phyloP scores from a whole-genome alignment of 2,888 invertebrate species.

The Hypomecis punctinalis region DNA sequence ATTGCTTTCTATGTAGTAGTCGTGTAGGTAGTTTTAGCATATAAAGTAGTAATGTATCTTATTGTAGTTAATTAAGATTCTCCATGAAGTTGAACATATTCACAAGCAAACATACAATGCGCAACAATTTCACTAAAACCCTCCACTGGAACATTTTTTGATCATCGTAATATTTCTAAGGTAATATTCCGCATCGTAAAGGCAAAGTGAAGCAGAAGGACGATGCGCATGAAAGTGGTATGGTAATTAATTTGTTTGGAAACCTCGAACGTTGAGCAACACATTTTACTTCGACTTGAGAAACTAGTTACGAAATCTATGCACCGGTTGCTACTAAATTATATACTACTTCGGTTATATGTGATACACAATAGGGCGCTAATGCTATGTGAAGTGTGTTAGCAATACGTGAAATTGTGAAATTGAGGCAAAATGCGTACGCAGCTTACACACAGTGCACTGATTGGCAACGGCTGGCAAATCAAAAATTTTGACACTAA shows the following conservation, averaged over 20 bases:
- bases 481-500: conserved; percentile 8
- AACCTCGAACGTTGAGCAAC: conserved; percentile 43
- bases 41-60: no score
- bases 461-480: conserved; percentile 4
- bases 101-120: background rate
- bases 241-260: conserved; percentile 31
- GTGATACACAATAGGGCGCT: conserved; percentile 48
- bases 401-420: conserved; percentile 42
- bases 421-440: conserved; percentile 36
- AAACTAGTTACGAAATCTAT: conserved; percentile 42
- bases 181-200: conserved; percentile 17
- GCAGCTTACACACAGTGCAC: conserved; percentile 2
- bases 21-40: no score
- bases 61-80: no score
- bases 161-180: background rate
- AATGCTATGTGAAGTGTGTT: conserved; percentile 41
- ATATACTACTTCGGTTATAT: conserved; percentile 30
- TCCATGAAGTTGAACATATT: background rate
- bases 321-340: conserved; percentile 40
- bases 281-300: conserved; percentile 42
- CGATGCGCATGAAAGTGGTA: conserved; percentile 30
- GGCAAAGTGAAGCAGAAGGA: conserved; percentile 25
- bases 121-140: background rate
- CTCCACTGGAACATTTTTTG: background rate
- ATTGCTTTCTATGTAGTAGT: no score